Base-by-base conservation (phyloP, 2,113 vertebrate species). In the Lampris incognitus region DNA sequence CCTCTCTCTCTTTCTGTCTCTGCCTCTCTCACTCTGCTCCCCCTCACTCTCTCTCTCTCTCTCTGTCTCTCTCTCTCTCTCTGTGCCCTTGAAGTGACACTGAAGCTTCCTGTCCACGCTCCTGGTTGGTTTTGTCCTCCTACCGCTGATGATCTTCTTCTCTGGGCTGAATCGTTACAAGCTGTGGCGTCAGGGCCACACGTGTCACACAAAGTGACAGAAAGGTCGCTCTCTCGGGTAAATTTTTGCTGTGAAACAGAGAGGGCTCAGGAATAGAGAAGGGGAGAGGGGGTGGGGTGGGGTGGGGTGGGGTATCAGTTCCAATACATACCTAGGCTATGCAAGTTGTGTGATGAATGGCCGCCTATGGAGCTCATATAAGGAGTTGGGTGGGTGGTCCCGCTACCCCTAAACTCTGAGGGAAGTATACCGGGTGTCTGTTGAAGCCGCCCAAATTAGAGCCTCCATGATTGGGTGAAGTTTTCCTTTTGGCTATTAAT, bases 341-440 rank as follows among this genome's bases (percentile, higher is more conserved):
- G 79, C 69, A 72, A 24, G 72, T 66, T 49, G 46, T 8, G 42
- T 92, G 90, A 91, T 91, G 89, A 87, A 91, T 87, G 88, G 82
- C 50, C 63, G 69, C 68, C 85, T 68, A 60, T 72, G 42, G 65
- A 81, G 88, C 72, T 85, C 92, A 88, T 92, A 93, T 92, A 94
- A 88, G 92, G 92, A 83, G 75, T 79, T 79, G 9, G 64, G 83
- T 77, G 83, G 91, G 87, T 64, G 82, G 84, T 76, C 46, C 55
- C 36, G 71, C 72, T 24, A 67, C 84, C 74, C 42, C 78, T 58
- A 72, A 71, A 38, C 76, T 77, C 72, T 75, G 81, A 82, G 83
- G 78, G 44, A 69, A 87, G 88, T 90, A 91, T 85, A 84, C 82
- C 78, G 82, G 87, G 91, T 74, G 72, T 72, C 62, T 55, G 6